Base-by-base conservation (phyloP, 2,888 invertebrate genomes). In the Drosophila mercatorum region DNA sequence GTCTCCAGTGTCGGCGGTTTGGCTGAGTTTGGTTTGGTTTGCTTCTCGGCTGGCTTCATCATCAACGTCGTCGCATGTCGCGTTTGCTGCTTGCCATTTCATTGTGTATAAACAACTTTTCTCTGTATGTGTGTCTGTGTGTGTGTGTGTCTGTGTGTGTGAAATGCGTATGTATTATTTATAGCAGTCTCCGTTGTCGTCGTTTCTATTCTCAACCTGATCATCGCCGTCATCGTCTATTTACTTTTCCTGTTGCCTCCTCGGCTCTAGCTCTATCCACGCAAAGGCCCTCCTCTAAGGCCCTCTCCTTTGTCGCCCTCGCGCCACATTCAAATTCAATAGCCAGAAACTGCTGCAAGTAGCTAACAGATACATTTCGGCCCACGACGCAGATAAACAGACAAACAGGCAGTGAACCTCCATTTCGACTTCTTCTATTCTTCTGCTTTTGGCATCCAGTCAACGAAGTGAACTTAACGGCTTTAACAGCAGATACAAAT, bases 1-100 rank as follows among this genome's bases (percentile, higher is more conserved):
- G 81, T 88, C 81, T 83, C 80, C 79, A 78, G 80, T 88, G 88
- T 73, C 75, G 70, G 72, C 78, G 80, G 83, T 81, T 83, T 76
- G 78, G 76, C 71, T 74, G 70, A 68, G 65, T 72, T 78, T 63
- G 43, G 73, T 67, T 71, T 62, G 47, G 71, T 79, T 69, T 70
- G 68, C 68, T 65, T 49, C 64, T 26, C 69, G 55, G 0, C 17
- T 17, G 17, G 51, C 69, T 47, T 55, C 80, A 62, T 64, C 68
- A 62, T 55, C 66, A 68, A 63, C 64, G 62, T 71, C 67, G 76
- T 78, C 64, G 68, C 61, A 59, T 75, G 75, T 74, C 75, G 66
- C 79, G 57, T 75, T 64, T 43, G 44, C 55, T 67, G 73, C 51
- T 72, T 72, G 73, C 73, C 74, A 74, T 74, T 77, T 66, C 75